A percentile compares a stretch with the other conserved stretches of the same genome.
Evolutionary conservation across 1,140 invertebrate genomes (phyloP).

Genomic region (Drosophila simulans): DNA sequence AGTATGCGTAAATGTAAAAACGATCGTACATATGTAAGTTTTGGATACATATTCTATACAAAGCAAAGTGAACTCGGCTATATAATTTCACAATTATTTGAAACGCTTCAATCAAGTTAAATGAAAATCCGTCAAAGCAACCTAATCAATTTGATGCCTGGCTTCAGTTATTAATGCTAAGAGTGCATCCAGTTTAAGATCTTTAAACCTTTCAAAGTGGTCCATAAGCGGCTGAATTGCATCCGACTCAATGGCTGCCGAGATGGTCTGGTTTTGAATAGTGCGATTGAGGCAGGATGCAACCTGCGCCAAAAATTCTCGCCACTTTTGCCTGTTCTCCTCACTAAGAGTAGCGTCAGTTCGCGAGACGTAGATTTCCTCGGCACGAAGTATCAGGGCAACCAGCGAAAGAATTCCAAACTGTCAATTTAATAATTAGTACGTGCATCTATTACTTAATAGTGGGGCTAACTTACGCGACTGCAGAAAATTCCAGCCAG

Average conservation of each 20-base stretch:
- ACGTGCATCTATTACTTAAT: neutral
- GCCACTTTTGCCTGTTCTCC: constrained; percentile 67
- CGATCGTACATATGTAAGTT: constrained; percentile 51
- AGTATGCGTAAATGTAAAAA: constrained; percentile 42
- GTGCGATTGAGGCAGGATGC: constrained; percentile 76
- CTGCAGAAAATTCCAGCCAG: constrained; percentile 79
- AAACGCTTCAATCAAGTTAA: constrained; percentile 28
- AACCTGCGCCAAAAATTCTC: constrained; percentile 75
- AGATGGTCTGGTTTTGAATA: constrained; percentile 81
- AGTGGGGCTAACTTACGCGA: constrained; percentile 64
- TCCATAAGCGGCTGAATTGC: constrained; percentile 81
- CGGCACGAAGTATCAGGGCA: constrained; percentile 72
- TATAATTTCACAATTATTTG: constrained; percentile 41
- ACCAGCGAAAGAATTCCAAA: constrained; percentile 82
- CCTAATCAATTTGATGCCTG: constrained; percentile 80
- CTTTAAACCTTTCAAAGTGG: constrained; percentile 82
- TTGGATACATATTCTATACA: constrained; percentile 55
- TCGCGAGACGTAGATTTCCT: constrained; percentile 65
- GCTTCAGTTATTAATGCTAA: constrained; percentile 79
- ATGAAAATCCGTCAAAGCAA: constrained; percentile 25
- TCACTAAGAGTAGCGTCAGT: constrained; percentile 56
- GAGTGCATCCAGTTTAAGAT: constrained; percentile 80
- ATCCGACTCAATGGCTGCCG: constrained; percentile 80
- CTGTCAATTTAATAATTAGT: constrained; percentile 34
- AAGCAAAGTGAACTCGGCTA: constrained; percentile 40